Evolutionary conservation across 1,140 invertebrate genomes (phyloP).

Genomic region (Lethocerus indicus): DNA sequence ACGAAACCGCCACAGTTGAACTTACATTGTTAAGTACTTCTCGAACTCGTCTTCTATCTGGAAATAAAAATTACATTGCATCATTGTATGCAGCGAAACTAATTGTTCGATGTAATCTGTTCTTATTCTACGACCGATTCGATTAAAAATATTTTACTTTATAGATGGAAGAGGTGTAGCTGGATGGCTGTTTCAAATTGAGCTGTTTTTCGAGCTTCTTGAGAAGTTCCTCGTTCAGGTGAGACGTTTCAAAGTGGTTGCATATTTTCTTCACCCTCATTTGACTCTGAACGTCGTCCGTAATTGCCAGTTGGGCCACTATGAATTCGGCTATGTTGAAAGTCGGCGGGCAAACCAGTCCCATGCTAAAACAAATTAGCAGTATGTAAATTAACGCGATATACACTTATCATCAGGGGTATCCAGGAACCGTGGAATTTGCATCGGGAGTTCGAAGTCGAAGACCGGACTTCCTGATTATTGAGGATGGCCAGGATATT

Average conservation of each 20-base stretch:
- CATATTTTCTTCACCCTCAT: constrained; percentile 9
- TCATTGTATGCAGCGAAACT: not conserved
- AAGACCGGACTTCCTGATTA: no score
- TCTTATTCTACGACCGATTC: no score
- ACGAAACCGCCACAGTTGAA: no score
- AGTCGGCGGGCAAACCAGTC: constrained; percentile 37
- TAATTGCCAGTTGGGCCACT: constrained; percentile 33
- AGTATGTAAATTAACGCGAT: not conserved
- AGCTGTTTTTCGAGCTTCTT: constrained; percentile 8
- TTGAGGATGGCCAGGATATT: no score
- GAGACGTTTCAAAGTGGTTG: constrained; percentile 10
- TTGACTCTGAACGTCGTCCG: constrained; percentile 10
- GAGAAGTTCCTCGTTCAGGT: constrained; percentile 2
- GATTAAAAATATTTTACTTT: no score
- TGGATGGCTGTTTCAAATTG: not conserved
- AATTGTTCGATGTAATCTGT: no score
- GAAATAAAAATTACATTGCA: not conserved
- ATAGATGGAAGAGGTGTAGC: no score
- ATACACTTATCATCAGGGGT: no score
- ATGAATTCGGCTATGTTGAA: constrained; percentile 60
- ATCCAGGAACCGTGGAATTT: no score
- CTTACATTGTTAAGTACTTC: constrained; percentile 11
- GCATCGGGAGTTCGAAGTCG: no score
- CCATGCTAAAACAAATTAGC: constrained; percentile 28
- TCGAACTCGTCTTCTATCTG: constrained; percentile 13